These are phyloP conservation scores for Timandra comae DNA, from an alignment of 2,888 invertebrate species.

Conservation along the genomic window DNA sequence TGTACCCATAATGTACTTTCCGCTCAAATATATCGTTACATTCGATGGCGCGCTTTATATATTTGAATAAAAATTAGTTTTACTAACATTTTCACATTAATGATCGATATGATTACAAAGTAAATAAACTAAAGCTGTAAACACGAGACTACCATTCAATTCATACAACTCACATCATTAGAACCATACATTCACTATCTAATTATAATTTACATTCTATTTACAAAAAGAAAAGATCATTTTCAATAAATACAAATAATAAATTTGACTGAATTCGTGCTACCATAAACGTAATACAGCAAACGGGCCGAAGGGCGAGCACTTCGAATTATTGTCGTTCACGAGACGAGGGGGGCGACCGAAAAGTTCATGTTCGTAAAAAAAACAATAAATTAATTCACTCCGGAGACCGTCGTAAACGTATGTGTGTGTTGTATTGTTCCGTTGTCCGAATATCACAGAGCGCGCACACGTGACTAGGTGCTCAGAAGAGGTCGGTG, in stretches of 20 bases:
- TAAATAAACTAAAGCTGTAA: conserved; percentile 12
- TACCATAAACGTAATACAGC: too few relatives aligned
- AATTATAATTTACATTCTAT: conserved; percentile 65
- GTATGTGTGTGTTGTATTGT: too few relatives aligned
- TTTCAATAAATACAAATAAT: conserved; percentile 57
- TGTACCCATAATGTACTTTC: too few relatives aligned
- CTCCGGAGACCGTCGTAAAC: too few relatives aligned
- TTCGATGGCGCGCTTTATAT: neutral
- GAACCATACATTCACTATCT: conserved; percentile 64
- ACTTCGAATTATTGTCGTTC: conserved; percentile 21
- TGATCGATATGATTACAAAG: neutral
- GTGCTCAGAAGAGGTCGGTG: conserved; percentile 85
- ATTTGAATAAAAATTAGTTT: neutral
- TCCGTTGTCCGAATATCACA: conserved; percentile 3
- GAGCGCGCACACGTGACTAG: conserved; percentile 1
- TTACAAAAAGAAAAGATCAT: conserved; percentile 53
- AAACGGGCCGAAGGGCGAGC: too few relatives aligned
- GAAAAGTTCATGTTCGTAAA: conserved; percentile 20
- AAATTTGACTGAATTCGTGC: conserved; percentile 54
- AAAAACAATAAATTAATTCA: conserved; percentile 17
- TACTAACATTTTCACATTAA: neutral
- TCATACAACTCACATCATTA: conserved; percentile 30
- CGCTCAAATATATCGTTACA: too few relatives aligned
- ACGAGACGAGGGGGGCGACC: conserved; percentile 21
- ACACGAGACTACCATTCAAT: conserved; percentile 19